These are phyloP conservation scores for Callinectes sapidus DNA, from an alignment of 2,888 invertebrate species.

Conservation along the genomic window DNA sequence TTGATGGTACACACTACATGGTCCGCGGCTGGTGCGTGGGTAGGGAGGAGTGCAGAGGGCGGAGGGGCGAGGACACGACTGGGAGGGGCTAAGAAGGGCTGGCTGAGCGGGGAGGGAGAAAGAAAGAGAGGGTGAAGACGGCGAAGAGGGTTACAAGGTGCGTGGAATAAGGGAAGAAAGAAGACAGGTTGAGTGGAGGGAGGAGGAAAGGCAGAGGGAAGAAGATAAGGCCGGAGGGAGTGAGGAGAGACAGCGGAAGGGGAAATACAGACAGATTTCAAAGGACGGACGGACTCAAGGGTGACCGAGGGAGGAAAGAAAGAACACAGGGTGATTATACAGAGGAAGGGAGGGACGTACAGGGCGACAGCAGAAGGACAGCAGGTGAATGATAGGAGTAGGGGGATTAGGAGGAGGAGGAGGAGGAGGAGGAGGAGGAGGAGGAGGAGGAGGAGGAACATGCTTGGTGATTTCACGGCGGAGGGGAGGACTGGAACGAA, in stretches of 20 bases:
- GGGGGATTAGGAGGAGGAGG: background rate
- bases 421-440: slow-evolving; percentile 10
- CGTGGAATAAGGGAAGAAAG: background rate
- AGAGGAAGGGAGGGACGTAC: background rate
- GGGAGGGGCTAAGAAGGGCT: background rate
- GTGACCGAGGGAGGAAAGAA: background rate
- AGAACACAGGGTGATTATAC: background rate
- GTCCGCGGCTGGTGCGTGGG: background rate
- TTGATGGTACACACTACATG: slow-evolving; percentile 27
- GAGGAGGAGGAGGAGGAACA: slow-evolving; percentile 10
- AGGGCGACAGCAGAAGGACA: background rate
- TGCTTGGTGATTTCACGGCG: slow-evolving; percentile 6
- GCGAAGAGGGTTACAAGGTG: background rate
- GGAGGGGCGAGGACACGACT: background rate
- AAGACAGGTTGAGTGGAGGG: background rate
- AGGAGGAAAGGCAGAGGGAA: background rate
- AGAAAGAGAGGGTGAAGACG: background rate
- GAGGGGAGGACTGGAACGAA: background rate
- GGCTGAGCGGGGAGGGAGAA: background rate
- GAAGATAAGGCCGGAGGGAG: background rate
- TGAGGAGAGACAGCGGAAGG: background rate
- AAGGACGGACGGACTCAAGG: background rate
- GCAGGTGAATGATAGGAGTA: background rate
- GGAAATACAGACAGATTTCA: background rate
- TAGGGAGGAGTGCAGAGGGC: background rate